These are phyloP conservation scores for Aphodius sticticus DNA, from an alignment of 2,888 invertebrate genomes.

Conservation along the genomic window DNA sequence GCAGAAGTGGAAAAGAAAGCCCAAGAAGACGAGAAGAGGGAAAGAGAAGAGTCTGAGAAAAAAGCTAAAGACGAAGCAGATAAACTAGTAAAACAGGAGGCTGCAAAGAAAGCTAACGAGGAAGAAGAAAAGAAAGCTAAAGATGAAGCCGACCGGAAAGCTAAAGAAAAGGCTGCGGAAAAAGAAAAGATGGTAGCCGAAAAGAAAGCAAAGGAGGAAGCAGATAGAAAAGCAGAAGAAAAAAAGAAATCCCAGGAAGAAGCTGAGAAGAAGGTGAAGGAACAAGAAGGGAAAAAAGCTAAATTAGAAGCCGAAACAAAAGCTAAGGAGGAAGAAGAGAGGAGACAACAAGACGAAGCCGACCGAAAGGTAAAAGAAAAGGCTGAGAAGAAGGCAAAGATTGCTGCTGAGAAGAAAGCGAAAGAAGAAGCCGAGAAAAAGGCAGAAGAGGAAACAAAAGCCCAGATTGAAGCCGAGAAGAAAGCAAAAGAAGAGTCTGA, in stretches of 20 bases:
- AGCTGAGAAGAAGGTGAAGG: conserved; percentile 43
- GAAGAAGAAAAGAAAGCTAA: conserved; percentile 39
- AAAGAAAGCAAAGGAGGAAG: conserved; percentile 54
- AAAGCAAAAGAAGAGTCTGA: conserved; percentile 52
- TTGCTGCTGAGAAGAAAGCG: conserved; percentile 40
- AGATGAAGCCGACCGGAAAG: conserved; percentile 40
- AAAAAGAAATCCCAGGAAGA: conserved; percentile 48
- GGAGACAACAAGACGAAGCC: conserved; percentile 40
- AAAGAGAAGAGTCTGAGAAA: conserved; percentile 34
- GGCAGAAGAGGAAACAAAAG: conserved; percentile 40
- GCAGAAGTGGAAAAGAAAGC: conserved; percentile 29
- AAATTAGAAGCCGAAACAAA: conserved; percentile 53
- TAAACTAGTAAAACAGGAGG: conserved; percentile 42
- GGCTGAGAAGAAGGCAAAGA: conserved; percentile 50
- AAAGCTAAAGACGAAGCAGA: conserved; percentile 40
- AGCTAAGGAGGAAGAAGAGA: conserved; percentile 48
- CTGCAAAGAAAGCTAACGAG: conserved; percentile 43
- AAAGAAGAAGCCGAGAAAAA: conserved; percentile 47
- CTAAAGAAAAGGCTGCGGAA: conserved; percentile 46
- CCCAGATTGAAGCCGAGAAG: conserved; percentile 42
- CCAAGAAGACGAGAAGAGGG: conserved; percentile 35
- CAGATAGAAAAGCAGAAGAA: conserved; percentile 51
- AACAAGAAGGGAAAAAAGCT: conserved; percentile 47
- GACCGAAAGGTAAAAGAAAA: conserved; percentile 52
- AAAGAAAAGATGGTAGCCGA: conserved; percentile 51